Evolutionary conservation across 2,113 vertebrate species (phyloP), one percentile per base, ranked within the genome.

Genomic region (Gadus macrocephalus): DNA sequence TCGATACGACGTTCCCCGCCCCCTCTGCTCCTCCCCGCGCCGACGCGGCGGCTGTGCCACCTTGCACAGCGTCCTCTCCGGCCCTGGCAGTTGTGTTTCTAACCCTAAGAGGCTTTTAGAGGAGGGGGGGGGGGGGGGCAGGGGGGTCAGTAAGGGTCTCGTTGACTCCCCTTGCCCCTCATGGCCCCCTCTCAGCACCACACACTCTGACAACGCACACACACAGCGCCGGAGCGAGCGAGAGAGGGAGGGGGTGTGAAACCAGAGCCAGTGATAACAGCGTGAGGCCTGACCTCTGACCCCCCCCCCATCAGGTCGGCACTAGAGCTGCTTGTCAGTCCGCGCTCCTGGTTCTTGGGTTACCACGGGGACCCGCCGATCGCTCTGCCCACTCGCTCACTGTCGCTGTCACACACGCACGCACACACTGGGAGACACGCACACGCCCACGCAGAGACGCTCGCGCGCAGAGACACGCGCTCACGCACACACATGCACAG

Each of bases 241-340:
- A 85, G 80, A 75, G 71, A 71, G 68, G 69, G 78, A 80, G 81
- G 84, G 77, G 82, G 89, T 86, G 82, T 89, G 92, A 88, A 91
- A 91, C 86, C 84, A 83, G 86, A 92, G 78, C 81, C 87, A 91
- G 81, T 84, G 90, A 92, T 91, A 92, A 92, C 88, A 90, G 90
- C 91, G 88, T 90, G 90, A 76, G 83, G 83, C 85, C 84, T 86
- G 82, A 92, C 91, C 92, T 89, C 82, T 92, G 89, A 91, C 91
- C 91, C 42, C 8, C 88, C 42, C 8, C 88, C 87, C 86, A 88
- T 86, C 86, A 82, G 90, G 88, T 89, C 89, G 88, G 84, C 81
- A 67, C 76, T 77, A 77, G 85, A 78, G 73, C 85, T 76, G 8
- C 76, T 88, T 80, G 84, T 89, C 86, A 76, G 85, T 67, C 84